Conservation (phyloP, 2,888 invertebrate genomes). For the Acanthopleura granulata region DNA sequence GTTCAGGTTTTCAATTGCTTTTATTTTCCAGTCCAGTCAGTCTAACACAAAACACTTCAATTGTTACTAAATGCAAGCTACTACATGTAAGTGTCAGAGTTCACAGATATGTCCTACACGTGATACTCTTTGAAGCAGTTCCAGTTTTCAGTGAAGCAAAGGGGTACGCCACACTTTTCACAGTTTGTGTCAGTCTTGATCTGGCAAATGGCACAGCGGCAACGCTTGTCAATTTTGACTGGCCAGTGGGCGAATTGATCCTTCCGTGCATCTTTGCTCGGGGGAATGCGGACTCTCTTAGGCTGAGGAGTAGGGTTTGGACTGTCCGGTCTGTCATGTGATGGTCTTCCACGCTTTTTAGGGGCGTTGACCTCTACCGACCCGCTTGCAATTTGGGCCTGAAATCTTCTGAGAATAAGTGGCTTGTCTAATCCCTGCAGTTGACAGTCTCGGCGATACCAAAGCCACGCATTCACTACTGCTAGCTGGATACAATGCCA, state of each 20-base stretch:
- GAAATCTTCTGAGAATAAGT: constrained; percentile 1
- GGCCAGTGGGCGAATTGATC: constrained; percentile 22
- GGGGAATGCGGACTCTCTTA: constrained; percentile 1
- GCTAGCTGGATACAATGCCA: constrained; percentile 21
- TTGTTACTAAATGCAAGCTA: too few species aligned
- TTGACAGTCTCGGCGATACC: constrained; percentile 8
- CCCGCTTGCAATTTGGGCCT: constrained; percentile 7
- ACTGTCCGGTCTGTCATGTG: background rate
- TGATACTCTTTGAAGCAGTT: constrained; percentile 27
- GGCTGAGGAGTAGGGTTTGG: background rate
- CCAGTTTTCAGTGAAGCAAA: constrained; percentile 25
- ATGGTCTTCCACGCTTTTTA: constrained; percentile 6
- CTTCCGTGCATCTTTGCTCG: constrained; percentile 21
- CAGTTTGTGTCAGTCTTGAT: constrained; percentile 1
- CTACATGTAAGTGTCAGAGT: too few species aligned
- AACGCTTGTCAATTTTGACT: constrained; percentile 23
- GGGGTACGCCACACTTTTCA: constrained; percentile 23
- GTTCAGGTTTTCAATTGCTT: too few species aligned
- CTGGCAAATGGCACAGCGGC: background rate
- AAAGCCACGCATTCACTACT: constrained; percentile 23
- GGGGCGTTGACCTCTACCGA: background rate
- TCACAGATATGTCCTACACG: background rate
- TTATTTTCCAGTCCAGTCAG: too few species aligned
- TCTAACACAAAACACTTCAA: too few species aligned
- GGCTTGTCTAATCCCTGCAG: background rate